These are phyloP conservation scores for Vespertilio murinus DNA, from an alignment of 2,797 vertebrate species.

Conservation along the genomic window DNA sequence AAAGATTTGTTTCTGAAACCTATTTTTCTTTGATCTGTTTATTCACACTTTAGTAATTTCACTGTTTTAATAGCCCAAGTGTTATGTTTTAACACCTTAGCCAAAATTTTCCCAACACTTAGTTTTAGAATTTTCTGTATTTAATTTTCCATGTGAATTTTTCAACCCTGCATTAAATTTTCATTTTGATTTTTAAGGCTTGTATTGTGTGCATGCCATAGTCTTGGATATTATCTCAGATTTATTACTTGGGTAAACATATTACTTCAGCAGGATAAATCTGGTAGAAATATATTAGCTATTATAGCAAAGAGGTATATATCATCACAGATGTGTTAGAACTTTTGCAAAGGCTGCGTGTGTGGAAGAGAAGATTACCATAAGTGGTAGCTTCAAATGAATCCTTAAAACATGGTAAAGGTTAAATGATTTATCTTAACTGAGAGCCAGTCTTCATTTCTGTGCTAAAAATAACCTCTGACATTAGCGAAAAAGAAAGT, in stretches of 20 bases:
- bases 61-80: neutral
- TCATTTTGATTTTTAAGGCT: neutral
- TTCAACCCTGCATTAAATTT: neutral
- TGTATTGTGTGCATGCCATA: neutral
- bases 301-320: neutral
- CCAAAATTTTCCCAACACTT: neutral
- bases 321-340: neutral
- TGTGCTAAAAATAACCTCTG: slow-evolving; percentile 10
- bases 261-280: neutral
- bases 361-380: neutral
- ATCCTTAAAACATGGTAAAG: neutral
- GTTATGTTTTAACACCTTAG: neutral
- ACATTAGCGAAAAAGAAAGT: neutral
- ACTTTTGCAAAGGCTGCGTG: neutral
- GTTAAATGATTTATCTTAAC: neutral
- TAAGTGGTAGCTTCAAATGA: neutral
- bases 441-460: neutral
- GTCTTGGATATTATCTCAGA: neutral
- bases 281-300: slow-evolving; percentile 2
- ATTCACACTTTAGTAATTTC: neutral
- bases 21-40: neutral
- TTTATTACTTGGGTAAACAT: slow-evolving; percentile 6
- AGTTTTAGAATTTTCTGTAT: neutral
- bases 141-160: neutral
- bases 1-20: neutral